phyloP scores from a whole-genome alignment of 1,140 invertebrate species.

The Pseudobourletiella spinata region DNA sequence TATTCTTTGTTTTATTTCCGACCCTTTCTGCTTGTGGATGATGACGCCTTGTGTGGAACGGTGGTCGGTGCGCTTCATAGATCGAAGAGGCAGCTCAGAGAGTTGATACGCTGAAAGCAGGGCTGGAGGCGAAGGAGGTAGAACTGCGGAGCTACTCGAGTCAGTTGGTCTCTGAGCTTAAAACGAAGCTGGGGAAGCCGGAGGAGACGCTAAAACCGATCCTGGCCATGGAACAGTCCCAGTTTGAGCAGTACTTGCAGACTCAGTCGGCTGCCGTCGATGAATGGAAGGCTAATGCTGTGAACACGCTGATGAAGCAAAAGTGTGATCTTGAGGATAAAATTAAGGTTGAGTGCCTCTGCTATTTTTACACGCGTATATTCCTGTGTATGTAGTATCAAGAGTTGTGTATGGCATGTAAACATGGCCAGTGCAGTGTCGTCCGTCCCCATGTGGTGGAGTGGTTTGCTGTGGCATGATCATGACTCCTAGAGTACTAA shows the following conservation, averaged over 20 bases:
- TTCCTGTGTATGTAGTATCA: no score
- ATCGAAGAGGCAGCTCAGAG: constrained; percentile 31
- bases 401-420: no score
- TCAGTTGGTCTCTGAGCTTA: constrained; percentile 12
- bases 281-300: constrained; percentile 27
- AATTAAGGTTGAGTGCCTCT: constrained; percentile 23
- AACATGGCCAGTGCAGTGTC: no score
- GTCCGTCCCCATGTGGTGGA: no score
- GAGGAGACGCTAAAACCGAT: constrained; percentile 19
- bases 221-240: constrained; percentile 15
- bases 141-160: constrained; percentile 11
- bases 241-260: constrained; percentile 20
- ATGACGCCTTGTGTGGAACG: no score
- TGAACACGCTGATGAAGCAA: constrained; percentile 14
- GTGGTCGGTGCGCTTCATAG: constrained; percentile 6
- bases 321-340: constrained; percentile 14
- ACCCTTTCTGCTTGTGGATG: no score
- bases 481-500: no score
- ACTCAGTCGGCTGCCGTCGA: constrained; percentile 18
- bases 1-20: background rate
- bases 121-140: constrained; percentile 25
- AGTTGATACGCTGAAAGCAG: constrained; percentile 21
- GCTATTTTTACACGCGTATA: no score
- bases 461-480: no score
- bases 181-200: constrained; percentile 21